Percentiles rank a stretch among this genome's conserved stretches.
Conservation (phyloP, 2,113 vertebrate species). For the Ceyx cyanopectus region DNA sequence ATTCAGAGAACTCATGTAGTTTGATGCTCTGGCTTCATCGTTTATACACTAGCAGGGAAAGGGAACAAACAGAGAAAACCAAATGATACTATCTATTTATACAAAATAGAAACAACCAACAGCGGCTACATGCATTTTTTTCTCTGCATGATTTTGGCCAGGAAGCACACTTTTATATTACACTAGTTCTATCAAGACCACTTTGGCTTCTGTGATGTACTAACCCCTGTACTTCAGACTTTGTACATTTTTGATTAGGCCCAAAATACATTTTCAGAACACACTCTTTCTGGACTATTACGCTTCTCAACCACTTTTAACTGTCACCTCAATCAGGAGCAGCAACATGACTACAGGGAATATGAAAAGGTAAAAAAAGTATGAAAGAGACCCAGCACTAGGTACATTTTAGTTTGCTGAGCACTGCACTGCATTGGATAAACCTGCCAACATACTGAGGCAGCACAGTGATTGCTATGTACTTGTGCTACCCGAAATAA, state of each 20-base stretch:
- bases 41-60: conserved; percentile 84
- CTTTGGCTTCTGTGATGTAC: not conserved
- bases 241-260: not conserved
- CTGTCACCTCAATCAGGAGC: not conserved
- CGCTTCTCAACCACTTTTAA: not conserved
- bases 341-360: not conserved
- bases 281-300: not conserved
- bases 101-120: not conserved
- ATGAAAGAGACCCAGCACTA: not conserved
- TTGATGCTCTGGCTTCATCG: conserved; percentile 82
- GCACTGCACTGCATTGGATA: not conserved
- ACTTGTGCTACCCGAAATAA: not conserved
- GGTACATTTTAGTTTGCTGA: not conserved
- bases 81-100: not conserved
- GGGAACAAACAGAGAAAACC: not conserved
- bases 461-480: rapidly evolving
- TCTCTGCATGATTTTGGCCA: not conserved
- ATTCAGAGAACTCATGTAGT: conserved; percentile 88
- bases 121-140: not conserved
- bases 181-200: not conserved
- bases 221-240: not conserved
- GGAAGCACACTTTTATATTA: not conserved
- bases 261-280: not conserved
- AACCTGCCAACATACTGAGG: not conserved
- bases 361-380: not conserved